Percentiles rank a stretch among this genome's conserved stretches.
phyloP scores from a whole-genome alignment of 2,888 invertebrate species.

The Altica lythri region DNA sequence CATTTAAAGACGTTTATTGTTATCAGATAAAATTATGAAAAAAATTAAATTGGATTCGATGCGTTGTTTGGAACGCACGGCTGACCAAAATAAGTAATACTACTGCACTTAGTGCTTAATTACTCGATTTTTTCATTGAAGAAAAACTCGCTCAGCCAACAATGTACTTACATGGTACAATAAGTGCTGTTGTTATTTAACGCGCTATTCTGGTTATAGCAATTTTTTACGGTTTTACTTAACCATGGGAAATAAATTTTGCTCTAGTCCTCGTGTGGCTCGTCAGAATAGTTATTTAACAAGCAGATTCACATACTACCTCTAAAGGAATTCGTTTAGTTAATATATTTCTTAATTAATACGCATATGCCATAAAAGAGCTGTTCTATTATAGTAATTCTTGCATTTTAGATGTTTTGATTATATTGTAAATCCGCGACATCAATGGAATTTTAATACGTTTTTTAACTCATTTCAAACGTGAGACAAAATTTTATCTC shows the following conservation, averaged over 20 bases:
- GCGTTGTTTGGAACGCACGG: neutral
- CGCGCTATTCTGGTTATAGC: slow-evolving; percentile 13
- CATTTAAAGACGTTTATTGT: too few relatives aligned
- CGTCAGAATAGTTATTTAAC: neutral
- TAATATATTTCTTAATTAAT: too few relatives aligned
- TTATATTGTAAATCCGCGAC: too few relatives aligned
- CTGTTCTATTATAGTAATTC: too few relatives aligned
- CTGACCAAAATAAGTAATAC: slow-evolving; percentile 7
- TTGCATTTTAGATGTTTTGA: too few relatives aligned
- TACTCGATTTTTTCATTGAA: neutral
- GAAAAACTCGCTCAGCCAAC: slow-evolving; percentile 9
- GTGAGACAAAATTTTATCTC: too few relatives aligned
- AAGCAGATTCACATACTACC: slow-evolving; percentile 10
- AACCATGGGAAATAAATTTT: slow-evolving; percentile 24
- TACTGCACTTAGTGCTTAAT: slow-evolving; percentile 5
- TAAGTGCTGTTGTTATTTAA: slow-evolving; percentile 18
- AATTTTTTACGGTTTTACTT: slow-evolving; percentile 18
- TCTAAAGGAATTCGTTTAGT: slow-evolving; percentile 2
- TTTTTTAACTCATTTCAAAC: too few relatives aligned
- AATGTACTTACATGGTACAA: slow-evolving; percentile 24
- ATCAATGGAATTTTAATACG: too few relatives aligned
- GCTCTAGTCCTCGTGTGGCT: neutral
- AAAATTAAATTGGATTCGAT: neutral
- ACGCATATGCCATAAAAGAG: too few relatives aligned
- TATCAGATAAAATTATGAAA: neutral